These are phyloP conservation scores for Contarinia nasturtii DNA, from an alignment of 1,140 invertebrate species.

Conservation along the genomic window DNA sequence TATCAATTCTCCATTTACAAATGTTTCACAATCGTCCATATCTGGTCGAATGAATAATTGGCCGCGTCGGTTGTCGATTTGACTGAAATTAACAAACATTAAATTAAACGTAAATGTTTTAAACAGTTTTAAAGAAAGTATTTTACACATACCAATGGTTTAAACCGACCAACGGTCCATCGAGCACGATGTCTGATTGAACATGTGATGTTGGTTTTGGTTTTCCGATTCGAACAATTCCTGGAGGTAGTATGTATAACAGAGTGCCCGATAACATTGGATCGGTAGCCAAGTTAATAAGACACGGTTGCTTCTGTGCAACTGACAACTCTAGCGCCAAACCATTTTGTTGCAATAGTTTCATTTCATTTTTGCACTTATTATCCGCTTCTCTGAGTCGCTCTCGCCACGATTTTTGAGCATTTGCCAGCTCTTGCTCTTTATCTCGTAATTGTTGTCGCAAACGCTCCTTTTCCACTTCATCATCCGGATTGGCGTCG, in stretches of 20 bases:
- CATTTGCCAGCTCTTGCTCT: slow-evolving; percentile 30
- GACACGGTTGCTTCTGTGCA: slow-evolving; percentile 27
- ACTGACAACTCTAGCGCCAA: slow-evolving; percentile 28
- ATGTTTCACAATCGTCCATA: slow-evolving; percentile 33
- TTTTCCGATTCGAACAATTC: slow-evolving; percentile 27
- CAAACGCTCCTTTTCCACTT: slow-evolving; percentile 26
- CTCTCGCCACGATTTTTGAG: slow-evolving; percentile 36
- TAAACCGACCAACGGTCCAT: slow-evolving; percentile 39
- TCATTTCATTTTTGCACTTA: slow-evolving; percentile 32
- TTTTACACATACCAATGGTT: slow-evolving; percentile 37
- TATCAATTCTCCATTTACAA: slow-evolving; percentile 42
- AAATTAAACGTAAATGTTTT: slow-evolving; percentile 6
- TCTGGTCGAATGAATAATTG: slow-evolving; percentile 26
- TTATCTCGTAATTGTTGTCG: slow-evolving; percentile 37
- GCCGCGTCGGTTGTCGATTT: slow-evolving; percentile 26
- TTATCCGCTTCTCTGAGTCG: slow-evolving; percentile 35
- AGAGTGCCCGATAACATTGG: slow-evolving; percentile 48
- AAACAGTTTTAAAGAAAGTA: too few relatives aligned
- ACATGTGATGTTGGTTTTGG: slow-evolving; percentile 9
- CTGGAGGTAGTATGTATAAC: slow-evolving; percentile 37
- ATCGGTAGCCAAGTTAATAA: slow-evolving; percentile 49
- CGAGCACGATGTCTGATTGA: slow-evolving; percentile 35
- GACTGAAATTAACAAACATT: slow-evolving; percentile 10
- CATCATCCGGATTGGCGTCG: slow-evolving; percentile 13
- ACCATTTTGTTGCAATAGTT: slow-evolving; percentile 28